phyloP scores from a whole-genome alignment of 2,113 vertebrate species.

The Brachirus orientalis region DNA sequence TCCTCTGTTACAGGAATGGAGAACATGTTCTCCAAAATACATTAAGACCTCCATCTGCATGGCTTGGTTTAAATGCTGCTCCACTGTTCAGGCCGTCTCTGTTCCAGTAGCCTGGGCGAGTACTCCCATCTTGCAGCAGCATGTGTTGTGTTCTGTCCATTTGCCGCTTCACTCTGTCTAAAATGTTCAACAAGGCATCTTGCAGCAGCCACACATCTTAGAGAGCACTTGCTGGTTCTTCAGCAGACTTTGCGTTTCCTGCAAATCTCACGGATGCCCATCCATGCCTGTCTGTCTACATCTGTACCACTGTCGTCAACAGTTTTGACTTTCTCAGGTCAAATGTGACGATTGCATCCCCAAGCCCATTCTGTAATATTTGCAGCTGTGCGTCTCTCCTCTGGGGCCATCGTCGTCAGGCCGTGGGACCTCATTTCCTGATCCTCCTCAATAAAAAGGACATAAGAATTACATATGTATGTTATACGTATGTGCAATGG shows the following conservation, averaged over 20 bases:
- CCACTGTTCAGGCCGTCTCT: too few relatives aligned
- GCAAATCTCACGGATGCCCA: not conserved
- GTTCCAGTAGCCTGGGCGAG: too few relatives aligned
- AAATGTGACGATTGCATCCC: not conserved
- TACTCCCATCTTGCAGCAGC: too few relatives aligned
- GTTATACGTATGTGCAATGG: not conserved
- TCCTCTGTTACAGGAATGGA: too few relatives aligned
- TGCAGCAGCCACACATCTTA: not conserved
- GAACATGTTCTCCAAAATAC: too few relatives aligned
- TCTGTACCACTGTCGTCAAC: not conserved
- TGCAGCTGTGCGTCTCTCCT: conserved; percentile 36
- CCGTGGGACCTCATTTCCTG: conserved; percentile 35
- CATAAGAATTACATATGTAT: too few relatives aligned
- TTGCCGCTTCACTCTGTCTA: not conserved
- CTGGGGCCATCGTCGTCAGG: conserved; percentile 37
- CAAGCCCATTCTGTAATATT: conserved; percentile 31
- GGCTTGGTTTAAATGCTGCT: too few relatives aligned
- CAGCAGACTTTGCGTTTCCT: not conserved
- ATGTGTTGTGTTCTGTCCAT: not conserved
- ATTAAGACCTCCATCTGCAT: too few relatives aligned
- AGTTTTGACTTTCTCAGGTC: too few relatives aligned
- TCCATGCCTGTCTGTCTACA: not conserved
- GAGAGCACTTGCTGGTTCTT: too few relatives aligned
- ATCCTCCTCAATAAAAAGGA: conserved; percentile 27
- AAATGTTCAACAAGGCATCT: not conserved